Evolutionary conservation across 2,113 vertebrate genomes (phyloP).

Genomic region (pig (Sus scrofa)): T2T-Sscrofa CM000829.6:28331001-28331500

Average conservation of each 20-base stretch:
- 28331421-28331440: neutral
- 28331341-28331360: neutral
- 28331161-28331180: no score
- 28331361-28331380: neutral
- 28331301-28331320: accelerated
- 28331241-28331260: no score
- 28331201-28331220: no score
- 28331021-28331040: neutral
- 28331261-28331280: no score
- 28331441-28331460: neutral
- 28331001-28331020: neutral
- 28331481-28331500: neutral
- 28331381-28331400: neutral
- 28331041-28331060: neutral
- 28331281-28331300: neutral
- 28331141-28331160: no score
- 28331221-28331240: no score
- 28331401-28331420: neutral
- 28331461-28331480: neutral
- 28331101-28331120: no score
- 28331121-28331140: no score
- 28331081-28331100: no score
- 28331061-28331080: neutral
- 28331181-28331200: no score
- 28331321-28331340: neutral